These are phyloP conservation scores for Limnephilus lunatus DNA, from an alignment of 2,888 invertebrate species.

Conservation along the genomic window DNA sequence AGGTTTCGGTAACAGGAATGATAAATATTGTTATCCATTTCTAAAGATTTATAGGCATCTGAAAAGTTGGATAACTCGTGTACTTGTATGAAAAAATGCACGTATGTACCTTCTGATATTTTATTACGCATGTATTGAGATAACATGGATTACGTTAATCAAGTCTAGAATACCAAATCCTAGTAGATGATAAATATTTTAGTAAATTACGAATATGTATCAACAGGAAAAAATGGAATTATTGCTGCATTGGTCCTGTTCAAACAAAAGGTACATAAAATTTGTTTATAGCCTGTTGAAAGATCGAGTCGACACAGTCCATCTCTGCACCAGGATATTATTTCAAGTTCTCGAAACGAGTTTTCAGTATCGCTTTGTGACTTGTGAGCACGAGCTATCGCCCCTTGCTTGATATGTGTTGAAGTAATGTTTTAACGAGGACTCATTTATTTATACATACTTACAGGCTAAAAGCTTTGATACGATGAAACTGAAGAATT, in stretches of 20 bases:
- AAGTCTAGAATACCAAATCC: too few relatives aligned
- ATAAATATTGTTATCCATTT: background rate
- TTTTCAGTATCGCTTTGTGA: background rate
- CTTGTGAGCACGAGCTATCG: slow-evolving; percentile 2
- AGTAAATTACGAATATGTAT: too few relatives aligned
- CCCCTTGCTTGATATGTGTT: background rate
- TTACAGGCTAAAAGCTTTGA: background rate
- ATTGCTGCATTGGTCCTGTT: background rate
- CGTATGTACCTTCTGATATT: too few relatives aligned
- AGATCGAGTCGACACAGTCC: background rate
- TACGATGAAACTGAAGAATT: background rate
- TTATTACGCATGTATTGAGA: too few relatives aligned
- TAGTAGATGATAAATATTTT: too few relatives aligned
- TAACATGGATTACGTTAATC: too few relatives aligned
- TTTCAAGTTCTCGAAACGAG: background rate
- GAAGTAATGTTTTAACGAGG: slow-evolving; percentile 2
- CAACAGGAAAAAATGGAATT: too few relatives aligned
- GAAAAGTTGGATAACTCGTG: too few relatives aligned
- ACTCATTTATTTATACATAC: slow-evolving; percentile 2
- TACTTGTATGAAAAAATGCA: too few relatives aligned
- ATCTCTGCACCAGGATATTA: background rate
- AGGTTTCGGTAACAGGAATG: background rate
- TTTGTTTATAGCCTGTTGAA: background rate
- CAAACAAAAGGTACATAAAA: background rate
- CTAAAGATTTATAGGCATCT: too few relatives aligned